These are phyloP conservation scores for Philonicus albiceps DNA, from an alignment of 2,888 invertebrate species.

Conservation along the genomic window DNA sequence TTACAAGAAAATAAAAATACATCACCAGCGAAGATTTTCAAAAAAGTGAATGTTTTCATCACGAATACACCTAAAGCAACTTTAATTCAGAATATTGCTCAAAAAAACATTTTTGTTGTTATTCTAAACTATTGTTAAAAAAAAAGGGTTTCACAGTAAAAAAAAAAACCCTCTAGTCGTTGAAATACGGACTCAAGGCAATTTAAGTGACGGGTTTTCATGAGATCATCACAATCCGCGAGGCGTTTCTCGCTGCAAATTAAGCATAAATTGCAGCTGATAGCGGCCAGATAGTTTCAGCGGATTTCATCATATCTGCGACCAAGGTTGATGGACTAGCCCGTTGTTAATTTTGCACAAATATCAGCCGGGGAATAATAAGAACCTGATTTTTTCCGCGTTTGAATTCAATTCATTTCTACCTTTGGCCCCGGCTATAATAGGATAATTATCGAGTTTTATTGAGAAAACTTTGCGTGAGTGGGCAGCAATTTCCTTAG, in stretches of 20 bases:
- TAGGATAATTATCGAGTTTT: conserved; percentile 35
- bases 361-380: not conserved
- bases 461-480: conserved; percentile 42
- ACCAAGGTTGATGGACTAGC: not conserved
- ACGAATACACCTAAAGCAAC: too few relatives aligned
- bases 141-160: not conserved
- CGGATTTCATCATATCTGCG: not conserved
- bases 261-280: not conserved
- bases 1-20: too few relatives aligned
- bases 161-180: not conserved
- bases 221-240: conserved; percentile 3
- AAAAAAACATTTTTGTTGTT: not conserved
- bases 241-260: not conserved
- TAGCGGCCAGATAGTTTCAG: not conserved
- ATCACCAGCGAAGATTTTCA: too few relatives aligned
- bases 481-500: conserved; percentile 42
- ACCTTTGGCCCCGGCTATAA: not conserved
- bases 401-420: not conserved
- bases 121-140: not conserved
- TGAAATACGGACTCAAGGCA: not conserved
- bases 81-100: not conserved
- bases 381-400: not conserved
- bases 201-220: not conserved
- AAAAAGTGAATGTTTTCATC: too few relatives aligned
- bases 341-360: conserved; percentile 2